Percentiles rank a stretch among this genome's conserved stretches.
Evolutionary conservation across 2,888 invertebrate species (phyloP).

Genomic region (Epinotia bilunana): DNA sequence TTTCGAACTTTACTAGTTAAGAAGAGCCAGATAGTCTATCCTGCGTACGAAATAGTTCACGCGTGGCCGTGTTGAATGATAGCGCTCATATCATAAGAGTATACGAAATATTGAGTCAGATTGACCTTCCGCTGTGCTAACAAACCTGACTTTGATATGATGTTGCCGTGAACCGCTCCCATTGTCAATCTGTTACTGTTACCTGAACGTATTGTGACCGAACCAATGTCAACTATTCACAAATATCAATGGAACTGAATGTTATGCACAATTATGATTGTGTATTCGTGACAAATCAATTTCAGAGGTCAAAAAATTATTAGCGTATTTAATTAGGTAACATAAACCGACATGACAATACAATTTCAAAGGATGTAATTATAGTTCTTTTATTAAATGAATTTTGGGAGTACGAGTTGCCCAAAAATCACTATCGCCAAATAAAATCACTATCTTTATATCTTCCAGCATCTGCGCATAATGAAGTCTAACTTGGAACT

Average conservation of each 20-base stretch:
- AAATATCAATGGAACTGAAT: conserved; percentile 39
- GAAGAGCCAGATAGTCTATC: too few relatives aligned
- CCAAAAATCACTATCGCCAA: not conserved
- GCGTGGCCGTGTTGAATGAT: not conserved
- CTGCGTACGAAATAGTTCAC: too few relatives aligned
- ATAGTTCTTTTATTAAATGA: too few relatives aligned
- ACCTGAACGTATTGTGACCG: conserved; percentile 49
- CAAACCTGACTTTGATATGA: conserved; percentile 63
- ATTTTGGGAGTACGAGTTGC: not conserved
- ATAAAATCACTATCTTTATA: not conserved
- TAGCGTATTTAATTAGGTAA: not conserved
- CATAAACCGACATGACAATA: not conserved
- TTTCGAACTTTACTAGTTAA: too few relatives aligned
- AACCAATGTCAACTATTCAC: conserved; percentile 52
- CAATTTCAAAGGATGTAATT: not conserved
- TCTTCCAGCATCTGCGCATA: not conserved
- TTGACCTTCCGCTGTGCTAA: conserved; percentile 53
- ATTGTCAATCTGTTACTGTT: conserved; percentile 49
- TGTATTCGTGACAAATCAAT: conserved; percentile 25
- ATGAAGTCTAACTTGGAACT: not conserved
- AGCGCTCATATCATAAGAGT: not conserved
- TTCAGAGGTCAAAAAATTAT: conserved; percentile 14
- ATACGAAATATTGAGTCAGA: not conserved
- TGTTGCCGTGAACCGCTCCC: conserved; percentile 48
- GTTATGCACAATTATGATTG: conserved; percentile 40